Conservation (phyloP, 2,797 vertebrate genomes). For the Oceanodroma leucorhoa region DNA sequence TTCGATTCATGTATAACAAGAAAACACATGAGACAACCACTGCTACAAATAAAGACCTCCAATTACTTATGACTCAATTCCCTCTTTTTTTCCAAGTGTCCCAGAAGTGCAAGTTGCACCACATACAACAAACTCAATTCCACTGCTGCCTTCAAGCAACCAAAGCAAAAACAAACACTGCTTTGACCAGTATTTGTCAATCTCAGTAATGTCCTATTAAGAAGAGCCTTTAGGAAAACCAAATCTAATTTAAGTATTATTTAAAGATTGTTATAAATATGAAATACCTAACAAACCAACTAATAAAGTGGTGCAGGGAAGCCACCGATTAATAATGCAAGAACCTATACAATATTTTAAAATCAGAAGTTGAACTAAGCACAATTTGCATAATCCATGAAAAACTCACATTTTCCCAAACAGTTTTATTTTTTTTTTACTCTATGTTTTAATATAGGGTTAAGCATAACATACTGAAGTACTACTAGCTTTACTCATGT, state of each 20-base stretch:
- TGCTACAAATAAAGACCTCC: background rate
- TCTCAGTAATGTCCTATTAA: background rate
- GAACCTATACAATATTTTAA: background rate
- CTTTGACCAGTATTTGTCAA: background rate
- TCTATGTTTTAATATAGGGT: background rate
- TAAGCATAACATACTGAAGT: background rate
- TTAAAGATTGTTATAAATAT: background rate
- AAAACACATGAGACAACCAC: background rate
- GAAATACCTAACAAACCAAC: background rate
- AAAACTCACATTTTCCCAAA: background rate
- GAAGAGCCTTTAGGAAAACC: background rate
- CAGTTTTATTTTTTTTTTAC: background rate
- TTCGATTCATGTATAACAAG: background rate
- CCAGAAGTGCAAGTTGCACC: background rate
- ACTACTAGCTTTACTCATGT: background rate
- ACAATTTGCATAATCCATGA: background rate
- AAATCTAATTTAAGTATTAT: background rate
- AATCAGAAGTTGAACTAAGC: background rate
- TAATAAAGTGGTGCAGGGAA: background rate
- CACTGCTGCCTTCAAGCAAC: background rate
- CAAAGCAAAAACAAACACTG: background rate
- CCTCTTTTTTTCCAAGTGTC: background rate
- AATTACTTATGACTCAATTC: background rate
- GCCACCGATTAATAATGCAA: background rate
- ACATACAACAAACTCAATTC: background rate